Evolutionary conservation across 2,888 invertebrate genomes (phyloP).

Genomic region (Blastobasis lacticolella): DNA sequence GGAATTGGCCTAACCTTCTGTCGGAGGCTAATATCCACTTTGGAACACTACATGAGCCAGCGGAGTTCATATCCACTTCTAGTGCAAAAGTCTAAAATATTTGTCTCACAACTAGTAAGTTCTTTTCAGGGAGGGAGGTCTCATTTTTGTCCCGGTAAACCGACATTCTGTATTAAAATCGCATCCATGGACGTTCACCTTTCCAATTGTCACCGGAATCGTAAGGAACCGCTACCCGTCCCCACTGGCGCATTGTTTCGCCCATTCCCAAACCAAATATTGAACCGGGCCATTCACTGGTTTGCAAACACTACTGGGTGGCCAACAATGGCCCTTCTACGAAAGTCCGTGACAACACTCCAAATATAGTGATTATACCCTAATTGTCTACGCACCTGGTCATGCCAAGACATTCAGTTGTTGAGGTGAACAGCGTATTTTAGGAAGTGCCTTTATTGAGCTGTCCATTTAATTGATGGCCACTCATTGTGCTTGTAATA

Average conservation of each 20-base stretch:
- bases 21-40: too few species aligned
- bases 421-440: constrained; percentile 55
- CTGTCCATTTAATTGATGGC: constrained; percentile 50
- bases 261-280: constrained; percentile 70
- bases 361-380: constrained; percentile 66
- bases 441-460: constrained; percentile 31
- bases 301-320: constrained; percentile 73
- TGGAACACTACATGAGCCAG: too few species aligned
- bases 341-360: constrained; percentile 69
- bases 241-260: constrained; percentile 64
- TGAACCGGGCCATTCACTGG: constrained; percentile 59
- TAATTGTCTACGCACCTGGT: constrained; percentile 67
- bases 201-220: constrained; percentile 42
- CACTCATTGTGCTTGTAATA: constrained; percentile 38
- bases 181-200: constrained; percentile 24
- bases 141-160: background rate
- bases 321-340: constrained; percentile 57
- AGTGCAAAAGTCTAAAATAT: too few species aligned
- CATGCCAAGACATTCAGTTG: constrained; percentile 49
- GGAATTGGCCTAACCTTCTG: too few species aligned
- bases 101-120: too few species aligned
- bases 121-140: background rate
- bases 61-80: too few species aligned
- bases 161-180: background rate
- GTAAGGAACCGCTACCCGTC: constrained; percentile 61